Conservation (phyloP, 2,113 vertebrate species). For the Erpornis zantholeuca region DNA sequence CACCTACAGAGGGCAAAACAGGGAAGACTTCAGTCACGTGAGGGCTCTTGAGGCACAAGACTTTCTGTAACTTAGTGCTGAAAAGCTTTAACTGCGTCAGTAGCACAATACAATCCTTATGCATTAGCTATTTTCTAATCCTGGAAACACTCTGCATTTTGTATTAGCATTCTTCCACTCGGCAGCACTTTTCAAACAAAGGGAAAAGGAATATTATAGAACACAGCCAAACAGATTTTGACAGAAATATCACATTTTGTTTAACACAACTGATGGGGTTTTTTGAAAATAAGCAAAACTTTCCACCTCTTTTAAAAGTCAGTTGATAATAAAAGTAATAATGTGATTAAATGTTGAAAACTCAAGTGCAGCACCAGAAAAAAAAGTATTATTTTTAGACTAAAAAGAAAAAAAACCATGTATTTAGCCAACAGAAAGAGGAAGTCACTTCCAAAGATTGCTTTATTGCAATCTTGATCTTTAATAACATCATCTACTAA, state of each 20-base stretch:
- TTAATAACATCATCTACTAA: not conserved
- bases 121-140: not conserved
- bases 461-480: not conserved
- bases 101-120: not conserved
- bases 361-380: not conserved
- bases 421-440: not conserved
- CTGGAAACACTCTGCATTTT: not conserved
- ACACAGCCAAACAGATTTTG: not conserved
- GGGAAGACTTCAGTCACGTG: not conserved
- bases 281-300: not conserved
- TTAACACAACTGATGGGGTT: not conserved
- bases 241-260: not conserved
- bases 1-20: slow-evolving; percentile 74
- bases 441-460: not conserved
- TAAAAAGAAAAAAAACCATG: not conserved
- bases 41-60: not conserved
- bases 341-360: not conserved
- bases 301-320: not conserved
- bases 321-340: not conserved
- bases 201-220: not conserved
- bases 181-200: not conserved
- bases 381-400: not conserved
- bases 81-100: not conserved
- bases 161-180: not conserved
- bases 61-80: not conserved